A percentile compares a stretch with the other conserved stretches of the same genome.
Evolutionary conservation across 2,113 vertebrate species (phyloP).

Genomic region (Datnioides undecimradiatus): DNA sequence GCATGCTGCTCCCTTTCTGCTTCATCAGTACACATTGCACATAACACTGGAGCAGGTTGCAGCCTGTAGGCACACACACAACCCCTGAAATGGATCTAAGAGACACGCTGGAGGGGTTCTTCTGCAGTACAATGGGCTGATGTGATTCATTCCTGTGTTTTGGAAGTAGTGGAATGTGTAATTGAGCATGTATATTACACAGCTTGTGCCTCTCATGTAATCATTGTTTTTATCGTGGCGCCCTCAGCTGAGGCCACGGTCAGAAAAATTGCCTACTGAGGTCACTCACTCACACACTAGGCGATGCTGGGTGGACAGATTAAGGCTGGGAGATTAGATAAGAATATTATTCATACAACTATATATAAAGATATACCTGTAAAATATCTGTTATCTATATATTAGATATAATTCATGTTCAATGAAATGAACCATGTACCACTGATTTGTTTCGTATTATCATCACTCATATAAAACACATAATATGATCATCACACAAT

Average conservation of each 20-base stretch:
- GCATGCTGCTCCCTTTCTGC: constrained; percentile 72
- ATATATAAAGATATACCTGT: too few species aligned
- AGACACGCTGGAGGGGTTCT: constrained; percentile 68
- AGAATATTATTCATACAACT: too few species aligned
- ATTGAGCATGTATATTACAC: constrained; percentile 59
- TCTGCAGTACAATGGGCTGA: constrained; percentile 66
- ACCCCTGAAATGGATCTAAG: constrained; percentile 79
- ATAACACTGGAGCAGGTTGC: constrained; percentile 76
- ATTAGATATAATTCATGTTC: too few species aligned
- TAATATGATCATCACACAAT: not conserved
- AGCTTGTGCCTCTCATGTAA: constrained; percentile 45
- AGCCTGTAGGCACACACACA: constrained; percentile 72
- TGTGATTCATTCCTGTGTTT: constrained; percentile 72
- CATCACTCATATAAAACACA: too few species aligned
- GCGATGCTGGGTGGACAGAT: not conserved
- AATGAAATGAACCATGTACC: too few species aligned
- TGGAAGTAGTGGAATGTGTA: constrained; percentile 68
- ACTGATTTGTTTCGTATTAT: too few species aligned
- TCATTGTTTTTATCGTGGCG: constrained; percentile 37
- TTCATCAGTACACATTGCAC: constrained; percentile 80
- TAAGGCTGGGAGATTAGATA: not conserved
- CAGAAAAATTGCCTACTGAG: constrained; percentile 1
- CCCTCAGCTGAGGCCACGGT: not conserved
- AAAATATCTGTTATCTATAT: too few species aligned
- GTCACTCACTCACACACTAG: constrained; percentile 19